phyloP scores from a whole-genome alignment of 2,113 vertebrate species.

The Ictidomys tridecemlineatus region DNA sequence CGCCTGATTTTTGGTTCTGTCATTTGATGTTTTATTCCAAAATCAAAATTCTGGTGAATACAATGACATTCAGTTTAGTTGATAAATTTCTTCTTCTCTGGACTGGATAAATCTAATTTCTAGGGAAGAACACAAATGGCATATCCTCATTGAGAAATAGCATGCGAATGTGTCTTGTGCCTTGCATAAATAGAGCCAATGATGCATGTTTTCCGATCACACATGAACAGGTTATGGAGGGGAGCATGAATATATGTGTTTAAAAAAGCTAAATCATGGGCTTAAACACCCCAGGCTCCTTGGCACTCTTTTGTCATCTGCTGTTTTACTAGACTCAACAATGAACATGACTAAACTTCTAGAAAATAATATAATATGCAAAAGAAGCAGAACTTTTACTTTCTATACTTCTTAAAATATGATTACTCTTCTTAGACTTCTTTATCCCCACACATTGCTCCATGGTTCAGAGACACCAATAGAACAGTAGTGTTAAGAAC shows the following conservation, averaged over 20 bases:
- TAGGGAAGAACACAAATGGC: neutral
- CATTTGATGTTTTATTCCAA: neutral
- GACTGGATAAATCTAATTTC: neutral
- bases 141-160: neutral
- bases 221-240: neutral
- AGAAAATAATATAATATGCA: neutral
- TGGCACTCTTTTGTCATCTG: neutral
- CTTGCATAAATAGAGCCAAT: neutral
- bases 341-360: neutral
- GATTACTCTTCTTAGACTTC: neutral
- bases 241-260: fast-evolving
- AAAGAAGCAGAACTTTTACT: neutral
- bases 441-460: neutral
- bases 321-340: neutral
- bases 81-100: neutral
- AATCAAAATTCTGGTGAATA: neutral
- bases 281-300: neutral
- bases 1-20: neutral
- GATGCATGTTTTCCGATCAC: neutral
- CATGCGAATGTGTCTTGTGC: no score
- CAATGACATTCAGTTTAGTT: neutral
- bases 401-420: neutral
- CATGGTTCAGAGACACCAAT: neutral
- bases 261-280: fast-evolving
- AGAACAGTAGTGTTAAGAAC: neutral